phyloP scores from a whole-genome alignment of 2,113 vertebrate species.

The Engraulis encrasicolus region DNA sequence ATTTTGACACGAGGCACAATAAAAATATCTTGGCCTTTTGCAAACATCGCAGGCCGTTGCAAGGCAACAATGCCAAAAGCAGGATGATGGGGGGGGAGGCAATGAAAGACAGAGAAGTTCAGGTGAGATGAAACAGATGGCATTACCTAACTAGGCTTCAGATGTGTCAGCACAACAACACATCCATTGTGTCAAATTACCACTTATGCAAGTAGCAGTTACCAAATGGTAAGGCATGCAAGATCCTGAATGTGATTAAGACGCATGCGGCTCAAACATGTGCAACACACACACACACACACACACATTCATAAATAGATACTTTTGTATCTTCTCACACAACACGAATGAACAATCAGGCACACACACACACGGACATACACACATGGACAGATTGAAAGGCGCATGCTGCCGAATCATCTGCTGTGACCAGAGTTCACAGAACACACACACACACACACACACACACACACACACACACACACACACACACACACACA shows the following conservation, averaged over 20 bases:
- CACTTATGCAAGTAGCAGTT: constrained; percentile 31
- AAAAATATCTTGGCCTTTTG: not conserved
- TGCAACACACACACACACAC: not conserved
- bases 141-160: not conserved
- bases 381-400: not conserved
- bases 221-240: constrained; percentile 25
- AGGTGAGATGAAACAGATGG: not conserved
- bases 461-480: no score
- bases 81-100: not conserved
- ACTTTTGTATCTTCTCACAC: no score
- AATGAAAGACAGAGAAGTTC: not conserved
- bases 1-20: not conserved
- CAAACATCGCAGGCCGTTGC: not conserved
- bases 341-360: not conserved
- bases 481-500: no score
- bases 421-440: no score
- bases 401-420: no score
- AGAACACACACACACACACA: no score
- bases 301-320: no score
- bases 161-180: not conserved
- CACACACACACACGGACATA: not conserved
- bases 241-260: constrained; percentile 8
- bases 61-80: not conserved
- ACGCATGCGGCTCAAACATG: not conserved
- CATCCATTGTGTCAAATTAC: not conserved